A percentile compares a stretch with the other conserved stretches of the same genome.
Conservation (phyloP, 2,797 vertebrate genomes). For the Cuculus canorus region DNA sequence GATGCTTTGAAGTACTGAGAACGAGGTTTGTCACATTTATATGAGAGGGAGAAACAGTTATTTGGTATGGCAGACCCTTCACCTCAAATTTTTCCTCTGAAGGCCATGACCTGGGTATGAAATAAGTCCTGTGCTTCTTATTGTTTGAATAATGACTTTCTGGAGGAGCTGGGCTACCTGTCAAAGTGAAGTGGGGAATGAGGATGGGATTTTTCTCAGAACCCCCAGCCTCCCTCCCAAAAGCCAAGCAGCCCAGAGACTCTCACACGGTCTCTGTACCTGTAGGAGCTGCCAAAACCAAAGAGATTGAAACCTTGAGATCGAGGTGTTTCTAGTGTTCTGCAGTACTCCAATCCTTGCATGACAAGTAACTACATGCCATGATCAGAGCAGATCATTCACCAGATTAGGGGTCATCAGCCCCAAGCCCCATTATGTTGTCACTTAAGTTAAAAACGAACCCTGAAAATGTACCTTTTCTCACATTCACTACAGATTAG, state of each 20-base stretch:
- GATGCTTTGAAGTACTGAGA: background rate
- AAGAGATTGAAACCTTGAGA: background rate
- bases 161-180: background rate
- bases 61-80: background rate
- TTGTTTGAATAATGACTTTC: background rate
- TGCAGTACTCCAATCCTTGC: background rate
- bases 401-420: background rate
- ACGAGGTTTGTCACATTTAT: background rate
- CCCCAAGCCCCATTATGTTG: background rate
- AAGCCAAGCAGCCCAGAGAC: background rate
- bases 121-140: background rate
- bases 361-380: conserved; percentile 33
- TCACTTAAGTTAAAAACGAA: background rate
- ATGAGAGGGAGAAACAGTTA: background rate
- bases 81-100: background rate
- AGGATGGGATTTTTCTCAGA: background rate
- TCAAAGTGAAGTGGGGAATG: background rate
- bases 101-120: background rate
- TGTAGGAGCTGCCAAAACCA: background rate
- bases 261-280: fast-evolving
- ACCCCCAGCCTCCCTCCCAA: background rate
- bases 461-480: background rate
- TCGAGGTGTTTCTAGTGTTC: background rate
- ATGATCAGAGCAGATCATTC: conserved; percentile 34
- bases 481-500: background rate